phyloP scores from a whole-genome alignment of 2,797 vertebrate species.

The Sebastes diaconus region DNA sequence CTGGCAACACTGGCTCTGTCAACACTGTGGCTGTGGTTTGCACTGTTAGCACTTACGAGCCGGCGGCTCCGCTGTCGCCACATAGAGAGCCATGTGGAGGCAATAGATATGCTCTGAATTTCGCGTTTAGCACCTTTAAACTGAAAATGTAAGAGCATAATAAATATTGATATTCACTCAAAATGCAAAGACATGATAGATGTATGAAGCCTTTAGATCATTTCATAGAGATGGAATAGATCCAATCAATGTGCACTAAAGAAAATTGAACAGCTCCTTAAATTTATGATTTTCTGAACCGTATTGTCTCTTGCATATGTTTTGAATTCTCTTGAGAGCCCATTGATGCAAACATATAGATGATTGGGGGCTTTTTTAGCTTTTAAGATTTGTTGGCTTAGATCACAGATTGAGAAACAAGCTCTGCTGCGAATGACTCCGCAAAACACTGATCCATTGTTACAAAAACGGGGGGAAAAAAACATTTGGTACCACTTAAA shows the following conservation, averaged over 20 bases:
- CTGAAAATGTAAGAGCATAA: neutral
- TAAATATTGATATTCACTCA: neutral
- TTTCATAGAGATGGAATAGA: neutral
- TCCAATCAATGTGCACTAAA: constrained; percentile 1
- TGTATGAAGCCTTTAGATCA: neutral
- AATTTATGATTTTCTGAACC: neutral
- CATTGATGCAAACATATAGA: constrained; percentile 15
- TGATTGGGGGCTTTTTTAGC: constrained; percentile 12
- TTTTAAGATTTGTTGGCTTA: constrained; percentile 29
- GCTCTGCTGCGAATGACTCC: constrained; percentile 37
- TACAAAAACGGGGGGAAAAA: constrained; percentile 36
- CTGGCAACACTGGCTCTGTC: neutral
- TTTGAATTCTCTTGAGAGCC: constrained; percentile 23
- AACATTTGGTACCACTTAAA: constrained; percentile 83
- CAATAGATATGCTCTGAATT: neutral
- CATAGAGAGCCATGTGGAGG: neutral
- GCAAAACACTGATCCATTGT: constrained; percentile 82
- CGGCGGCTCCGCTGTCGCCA: neutral
- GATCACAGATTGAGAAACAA: constrained; percentile 35
- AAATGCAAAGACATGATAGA: neutral
- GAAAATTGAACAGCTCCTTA: neutral
- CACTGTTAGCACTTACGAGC: neutral
- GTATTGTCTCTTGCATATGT: constrained; percentile 1
- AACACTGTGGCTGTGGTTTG: neutral
- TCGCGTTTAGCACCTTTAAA: neutral